Evolutionary conservation across 2,888 invertebrate genomes (phyloP).

Genomic region (Ephialtes manifestator): DNA sequence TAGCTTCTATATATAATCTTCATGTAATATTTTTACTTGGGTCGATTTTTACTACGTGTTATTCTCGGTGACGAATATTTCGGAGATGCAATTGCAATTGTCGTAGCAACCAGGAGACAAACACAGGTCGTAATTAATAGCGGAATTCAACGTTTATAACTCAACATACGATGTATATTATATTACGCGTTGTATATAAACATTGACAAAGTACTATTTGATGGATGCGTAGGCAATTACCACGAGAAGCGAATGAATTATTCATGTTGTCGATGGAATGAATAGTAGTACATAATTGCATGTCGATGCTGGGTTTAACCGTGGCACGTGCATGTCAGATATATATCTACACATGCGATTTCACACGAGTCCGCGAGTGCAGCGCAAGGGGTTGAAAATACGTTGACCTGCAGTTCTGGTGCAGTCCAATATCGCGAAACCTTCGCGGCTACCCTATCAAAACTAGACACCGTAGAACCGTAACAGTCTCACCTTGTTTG

Average conservation of each 20-base stretch:
- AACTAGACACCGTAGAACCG: slow-evolving; percentile 14
- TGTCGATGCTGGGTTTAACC: slow-evolving; percentile 30
- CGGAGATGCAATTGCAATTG: slow-evolving; percentile 26
- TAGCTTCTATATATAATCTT: no score
- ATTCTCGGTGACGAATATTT: background rate
- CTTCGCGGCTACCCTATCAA: slow-evolving; percentile 28
- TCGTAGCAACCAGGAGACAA: slow-evolving; percentile 25
- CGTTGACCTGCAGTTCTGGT: slow-evolving; percentile 1
- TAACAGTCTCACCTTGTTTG: slow-evolving; percentile 33
- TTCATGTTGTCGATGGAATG: slow-evolving; percentile 63
- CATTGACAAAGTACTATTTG: slow-evolving; percentile 63
- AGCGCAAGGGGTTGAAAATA: slow-evolving; percentile 25
- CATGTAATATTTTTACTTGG: no score
- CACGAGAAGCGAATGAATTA: slow-evolving; percentile 58
- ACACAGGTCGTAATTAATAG: slow-evolving; percentile 55
- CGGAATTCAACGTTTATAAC: slow-evolving; percentile 45
- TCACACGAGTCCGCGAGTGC: background rate
- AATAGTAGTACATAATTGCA: slow-evolving; percentile 66
- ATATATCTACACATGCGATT: slow-evolving; percentile 7
- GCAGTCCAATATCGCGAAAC: slow-evolving; percentile 26
- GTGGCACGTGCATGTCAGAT: slow-evolving; percentile 30
- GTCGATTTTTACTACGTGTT: background rate
- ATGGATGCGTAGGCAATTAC: slow-evolving; percentile 66
- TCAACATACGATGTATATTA: slow-evolving; percentile 28
- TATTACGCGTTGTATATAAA: slow-evolving; percentile 17